phyloP scores from a whole-genome alignment of 2,113 vertebrate genomes.

The Dromas ardeola region DNA sequence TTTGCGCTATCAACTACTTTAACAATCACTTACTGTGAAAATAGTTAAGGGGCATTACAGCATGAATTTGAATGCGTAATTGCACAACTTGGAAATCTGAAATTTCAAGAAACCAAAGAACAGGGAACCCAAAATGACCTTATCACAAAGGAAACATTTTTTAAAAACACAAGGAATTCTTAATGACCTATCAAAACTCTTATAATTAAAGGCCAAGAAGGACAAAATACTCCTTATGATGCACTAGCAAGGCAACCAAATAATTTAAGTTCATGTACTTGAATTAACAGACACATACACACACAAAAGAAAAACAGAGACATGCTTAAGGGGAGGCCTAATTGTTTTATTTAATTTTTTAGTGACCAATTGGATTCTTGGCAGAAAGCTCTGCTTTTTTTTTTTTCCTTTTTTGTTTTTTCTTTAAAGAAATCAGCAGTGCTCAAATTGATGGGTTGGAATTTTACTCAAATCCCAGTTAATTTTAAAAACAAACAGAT shows the following conservation, averaged over 20 bases:
- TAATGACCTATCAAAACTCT: fast-evolving
- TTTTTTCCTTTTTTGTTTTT: not conserved
- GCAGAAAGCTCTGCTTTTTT: slow-evolving; percentile 50
- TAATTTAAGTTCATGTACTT: not conserved
- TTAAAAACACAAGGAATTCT: not conserved
- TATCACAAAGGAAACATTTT: not conserved
- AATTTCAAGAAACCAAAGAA: not conserved
- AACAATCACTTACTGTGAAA: not conserved
- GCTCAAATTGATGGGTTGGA: slow-evolving; percentile 54
- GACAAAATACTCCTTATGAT: not conserved
- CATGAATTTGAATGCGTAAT: not conserved
- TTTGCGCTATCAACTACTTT: not conserved
- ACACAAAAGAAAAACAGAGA: slow-evolving; percentile 46
- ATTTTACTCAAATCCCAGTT: slow-evolving; percentile 53
- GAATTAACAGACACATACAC: not conserved
- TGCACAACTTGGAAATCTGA: not conserved
- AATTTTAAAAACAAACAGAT: slow-evolving; percentile 48
- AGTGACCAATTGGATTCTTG: slow-evolving; percentile 65
- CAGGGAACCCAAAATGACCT: fast-evolving
- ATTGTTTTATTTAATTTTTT: slow-evolving; percentile 82
- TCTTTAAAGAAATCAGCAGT: slow-evolving; percentile 14
- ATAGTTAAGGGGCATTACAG: fast-evolving
- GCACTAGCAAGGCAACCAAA: not conserved
- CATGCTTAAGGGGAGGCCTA: slow-evolving; percentile 76
- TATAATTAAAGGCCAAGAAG: not conserved